These are phyloP conservation scores for Agonum fuliginosum DNA, from an alignment of 2,888 invertebrate genomes.

Conservation along the genomic window DNA sequence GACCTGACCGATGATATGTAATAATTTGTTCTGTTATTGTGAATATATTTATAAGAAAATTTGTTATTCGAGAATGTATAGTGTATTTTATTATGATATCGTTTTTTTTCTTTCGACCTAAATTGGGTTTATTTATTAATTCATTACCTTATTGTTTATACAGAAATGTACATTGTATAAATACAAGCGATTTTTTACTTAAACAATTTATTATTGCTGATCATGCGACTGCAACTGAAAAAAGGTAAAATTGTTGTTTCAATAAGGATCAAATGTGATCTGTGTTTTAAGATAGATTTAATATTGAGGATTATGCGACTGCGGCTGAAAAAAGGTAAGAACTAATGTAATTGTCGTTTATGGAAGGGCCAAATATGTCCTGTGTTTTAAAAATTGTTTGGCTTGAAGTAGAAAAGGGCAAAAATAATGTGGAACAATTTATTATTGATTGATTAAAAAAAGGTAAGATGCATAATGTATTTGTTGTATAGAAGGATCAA, in stretches of 20 bases:
- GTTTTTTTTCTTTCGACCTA: slow-evolving; percentile 14
- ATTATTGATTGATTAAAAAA: neutral
- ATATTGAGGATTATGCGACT: too few species aligned
- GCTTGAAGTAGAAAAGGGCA: too few species aligned
- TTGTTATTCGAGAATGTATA: slow-evolving; percentile 46
- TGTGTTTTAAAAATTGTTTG: too few species aligned
- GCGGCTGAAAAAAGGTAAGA: too few species aligned
- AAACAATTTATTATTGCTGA: neutral
- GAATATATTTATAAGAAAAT: slow-evolving; percentile 2
- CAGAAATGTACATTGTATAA: slow-evolving; percentile 27
- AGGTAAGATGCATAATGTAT: neutral
- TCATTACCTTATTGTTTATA: slow-evolving; percentile 18
- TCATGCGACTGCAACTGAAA: too few species aligned
- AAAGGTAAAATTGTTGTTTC: too few species aligned
- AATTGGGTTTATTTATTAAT: slow-evolving; percentile 35
- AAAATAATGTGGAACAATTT: too few species aligned
- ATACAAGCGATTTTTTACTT: slow-evolving; percentile 34
- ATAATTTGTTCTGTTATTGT: slow-evolving; percentile 16
- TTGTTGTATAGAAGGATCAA: neutral
- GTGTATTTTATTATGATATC: slow-evolving; percentile 19
- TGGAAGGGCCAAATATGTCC: too few species aligned
- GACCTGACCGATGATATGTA: slow-evolving; percentile 46
- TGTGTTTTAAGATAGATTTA: too few species aligned
- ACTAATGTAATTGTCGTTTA: too few species aligned
- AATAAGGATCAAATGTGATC: too few species aligned